These are phyloP conservation scores for Chinchilla lanigera DNA, from an alignment of 2,113 vertebrate genomes.

Conservation along the genomic window DNA sequence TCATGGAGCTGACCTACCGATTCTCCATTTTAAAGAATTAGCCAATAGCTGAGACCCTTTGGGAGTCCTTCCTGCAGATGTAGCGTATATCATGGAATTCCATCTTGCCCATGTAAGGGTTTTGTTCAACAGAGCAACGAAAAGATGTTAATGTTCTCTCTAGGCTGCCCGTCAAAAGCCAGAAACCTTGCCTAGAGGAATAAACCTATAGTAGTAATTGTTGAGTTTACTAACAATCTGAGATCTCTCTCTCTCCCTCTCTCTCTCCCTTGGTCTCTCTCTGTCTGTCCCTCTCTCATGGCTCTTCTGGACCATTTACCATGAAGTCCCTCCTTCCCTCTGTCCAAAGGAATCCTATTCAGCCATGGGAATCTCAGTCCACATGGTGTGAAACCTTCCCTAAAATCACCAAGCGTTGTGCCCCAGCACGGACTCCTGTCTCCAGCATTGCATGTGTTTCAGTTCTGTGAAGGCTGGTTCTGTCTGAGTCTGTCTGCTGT, in stretches of 20 bases:
- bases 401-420: neutral
- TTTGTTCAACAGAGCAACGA: neutral
- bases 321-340: neutral
- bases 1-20: neutral
- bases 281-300: neutral
- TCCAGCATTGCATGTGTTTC: accelerated
- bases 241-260: neutral
- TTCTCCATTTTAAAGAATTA: neutral
- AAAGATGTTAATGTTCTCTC: neutral
- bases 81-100: neutral
- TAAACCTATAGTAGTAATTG: neutral
- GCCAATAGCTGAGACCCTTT: neutral
- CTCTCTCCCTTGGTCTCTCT: neutral
- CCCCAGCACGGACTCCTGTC: neutral
- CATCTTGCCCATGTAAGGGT: neutral
- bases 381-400: neutral
- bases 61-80: neutral
- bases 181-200: neutral
- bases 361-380: neutral
- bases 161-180: neutral
- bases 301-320: neutral
- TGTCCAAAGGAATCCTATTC: neutral
- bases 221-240: neutral
- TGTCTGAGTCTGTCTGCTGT: neutral
- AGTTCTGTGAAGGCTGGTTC: neutral